Evolutionary conservation across 2,797 vertebrate genomes (phyloP).

Genomic region (Meda fulgida): DNA sequence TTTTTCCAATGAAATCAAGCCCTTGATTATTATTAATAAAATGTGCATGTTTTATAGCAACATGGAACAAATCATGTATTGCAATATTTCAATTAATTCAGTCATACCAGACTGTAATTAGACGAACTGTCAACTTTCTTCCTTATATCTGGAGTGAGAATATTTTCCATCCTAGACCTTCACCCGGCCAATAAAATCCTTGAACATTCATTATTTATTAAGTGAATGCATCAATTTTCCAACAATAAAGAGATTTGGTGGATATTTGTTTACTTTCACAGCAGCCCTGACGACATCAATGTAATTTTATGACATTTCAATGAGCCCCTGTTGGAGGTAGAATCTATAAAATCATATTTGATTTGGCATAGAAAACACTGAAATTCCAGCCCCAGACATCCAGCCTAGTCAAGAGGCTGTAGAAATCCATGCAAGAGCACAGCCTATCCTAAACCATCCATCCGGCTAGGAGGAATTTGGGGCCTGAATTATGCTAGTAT

Average conservation of each 20-base stretch:
- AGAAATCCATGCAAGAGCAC: conserved; percentile 9
- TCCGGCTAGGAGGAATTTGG: conserved; percentile 17
- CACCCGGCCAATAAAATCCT: conserved; percentile 19
- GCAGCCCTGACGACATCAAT: conserved; percentile 7
- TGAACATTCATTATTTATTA: conserved; percentile 34
- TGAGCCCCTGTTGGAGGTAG: conserved; percentile 22
- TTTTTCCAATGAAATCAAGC: neutral
- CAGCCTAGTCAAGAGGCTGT: conserved; percentile 18
- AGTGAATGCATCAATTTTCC: conserved; percentile 40
- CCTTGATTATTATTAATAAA: neutral
- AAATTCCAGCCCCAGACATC: conserved; percentile 23
- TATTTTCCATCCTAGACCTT: conserved; percentile 35
- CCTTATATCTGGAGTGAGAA: conserved; percentile 7
- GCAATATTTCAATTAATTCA: conserved; percentile 1
- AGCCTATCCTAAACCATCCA: conserved; percentile 18
- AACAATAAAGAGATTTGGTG: conserved; percentile 26
- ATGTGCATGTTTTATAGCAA: neutral
- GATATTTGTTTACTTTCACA: conserved; percentile 1
- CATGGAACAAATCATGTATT: neutral
- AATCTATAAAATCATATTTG: conserved; percentile 41
- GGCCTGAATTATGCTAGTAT: conserved; percentile 1
- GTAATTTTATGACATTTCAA: conserved; percentile 38
- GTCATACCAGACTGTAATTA: conserved; percentile 20
- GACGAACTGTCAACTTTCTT: neutral
- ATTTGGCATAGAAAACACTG: conserved; percentile 27